Conservation (phyloP, 2,113 vertebrate species). For the Hipposideros armiger region DNA sequence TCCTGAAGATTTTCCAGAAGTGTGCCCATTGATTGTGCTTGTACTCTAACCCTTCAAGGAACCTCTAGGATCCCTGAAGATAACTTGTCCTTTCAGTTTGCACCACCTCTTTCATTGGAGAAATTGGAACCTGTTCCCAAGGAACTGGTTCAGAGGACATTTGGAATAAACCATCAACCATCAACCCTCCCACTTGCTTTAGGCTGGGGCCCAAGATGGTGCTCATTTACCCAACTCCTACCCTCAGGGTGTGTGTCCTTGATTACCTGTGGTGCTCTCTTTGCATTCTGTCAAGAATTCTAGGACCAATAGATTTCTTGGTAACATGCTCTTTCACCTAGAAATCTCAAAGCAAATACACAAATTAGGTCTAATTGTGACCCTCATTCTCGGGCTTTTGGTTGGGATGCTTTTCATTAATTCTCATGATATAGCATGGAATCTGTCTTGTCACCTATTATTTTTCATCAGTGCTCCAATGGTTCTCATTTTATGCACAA, state of each 20-base stretch:
- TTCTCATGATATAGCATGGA: background rate
- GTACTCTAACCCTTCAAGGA: slow-evolving; percentile 7
- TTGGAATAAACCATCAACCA: background rate
- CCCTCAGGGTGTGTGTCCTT: background rate
- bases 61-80: background rate
- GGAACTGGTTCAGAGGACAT: background rate
- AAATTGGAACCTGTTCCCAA: slow-evolving; percentile 19
- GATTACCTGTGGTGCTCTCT: background rate
- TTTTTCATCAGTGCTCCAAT: background rate
- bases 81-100: background rate
- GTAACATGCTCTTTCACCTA: background rate
- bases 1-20: background rate
- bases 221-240: background rate
- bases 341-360: background rate
- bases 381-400: background rate
- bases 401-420: background rate
- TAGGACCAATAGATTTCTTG: slow-evolving; percentile 22
- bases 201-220: background rate
- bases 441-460: background rate
- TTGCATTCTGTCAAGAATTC: background rate
- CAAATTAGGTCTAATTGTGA: background rate
- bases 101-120: background rate
- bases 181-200: background rate
- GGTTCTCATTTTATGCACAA: slow-evolving; percentile 10
- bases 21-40: background rate